phyloP scores from a whole-genome alignment of 2,888 invertebrate genomes.

The Eretmocerus hayati region DNA sequence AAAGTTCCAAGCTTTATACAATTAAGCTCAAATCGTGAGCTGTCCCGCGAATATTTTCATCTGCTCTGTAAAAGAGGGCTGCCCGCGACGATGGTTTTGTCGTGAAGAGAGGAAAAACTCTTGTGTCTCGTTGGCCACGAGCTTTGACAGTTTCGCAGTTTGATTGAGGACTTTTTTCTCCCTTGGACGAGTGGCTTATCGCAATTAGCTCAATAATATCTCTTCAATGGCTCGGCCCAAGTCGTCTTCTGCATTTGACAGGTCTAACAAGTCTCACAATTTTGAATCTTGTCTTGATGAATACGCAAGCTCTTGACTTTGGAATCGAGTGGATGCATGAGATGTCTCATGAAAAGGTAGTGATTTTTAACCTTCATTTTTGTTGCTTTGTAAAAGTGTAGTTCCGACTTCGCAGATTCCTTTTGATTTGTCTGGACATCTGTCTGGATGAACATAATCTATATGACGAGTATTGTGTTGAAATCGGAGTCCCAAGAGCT shows the following conservation, averaged over 20 bases:
- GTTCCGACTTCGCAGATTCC: no score
- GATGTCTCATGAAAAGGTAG: no score
- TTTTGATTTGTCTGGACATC: no score
- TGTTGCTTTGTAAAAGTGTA: no score
- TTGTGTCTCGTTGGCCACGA: slow-evolving; percentile 17
- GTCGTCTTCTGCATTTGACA: slow-evolving; percentile 31
- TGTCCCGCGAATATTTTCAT: slow-evolving; percentile 43
- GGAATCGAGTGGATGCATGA: no score
- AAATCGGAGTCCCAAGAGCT: no score
- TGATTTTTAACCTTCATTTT: no score
- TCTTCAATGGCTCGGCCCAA: slow-evolving; percentile 26
- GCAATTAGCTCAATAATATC: slow-evolving; percentile 46
- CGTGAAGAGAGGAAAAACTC: slow-evolving; percentile 30
- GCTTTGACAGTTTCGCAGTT: slow-evolving; percentile 6
- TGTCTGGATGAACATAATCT: no score
- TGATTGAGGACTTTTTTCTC: slow-evolving; percentile 18
- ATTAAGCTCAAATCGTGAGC: slow-evolving; percentile 38
- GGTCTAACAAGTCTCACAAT: no score
- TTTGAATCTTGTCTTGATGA: no score
- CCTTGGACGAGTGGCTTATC: slow-evolving; percentile 39
- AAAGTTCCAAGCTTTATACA: slow-evolving; percentile 44
- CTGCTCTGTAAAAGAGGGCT: slow-evolving; percentile 36
- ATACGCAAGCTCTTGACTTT: no score
- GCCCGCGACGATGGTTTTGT: neutral
- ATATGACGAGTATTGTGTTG: no score